Evolutionary conservation across 2,888 invertebrate species (phyloP), one percentile per base, ranked within the genome.

Genomic region (Physocephala rufipes): DNA sequence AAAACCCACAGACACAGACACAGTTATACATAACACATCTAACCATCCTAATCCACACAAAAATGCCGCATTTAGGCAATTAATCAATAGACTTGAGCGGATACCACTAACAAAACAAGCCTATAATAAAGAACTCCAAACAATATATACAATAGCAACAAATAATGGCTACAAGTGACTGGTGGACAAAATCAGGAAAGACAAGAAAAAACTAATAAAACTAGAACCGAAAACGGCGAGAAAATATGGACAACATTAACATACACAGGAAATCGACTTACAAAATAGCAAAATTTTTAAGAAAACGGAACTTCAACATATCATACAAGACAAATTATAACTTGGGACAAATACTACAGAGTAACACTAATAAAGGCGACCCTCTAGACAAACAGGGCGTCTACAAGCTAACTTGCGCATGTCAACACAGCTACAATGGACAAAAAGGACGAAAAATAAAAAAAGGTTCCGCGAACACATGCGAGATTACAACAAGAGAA

Each of bases 321-420:
- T 12, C 47, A 47, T 47, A 15, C 16, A 47, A 47, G 16, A 47
- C 47, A 47, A 47, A 15, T 15, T 15, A 47, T 47, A 47, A n/a
- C n/a, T n/a, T n/a, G n/a, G n/a, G n/a, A n/a, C n/a, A n/a, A n/a
- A n/a, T n/a, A n/a, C n/a, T n/a, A n/a, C n/a, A n/a, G n/a, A n/a
- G n/a, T 16, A 47, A 47, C 1, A 47, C 47, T 15, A 47, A 47
- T 47, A 47, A 47, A 47, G 47, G 16, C 12, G 47, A 47, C 16
- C 47, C 47, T 47, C 47, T 47, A 47, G 16, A 47, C 47, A 47
- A 47, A 16, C 47, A 47, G 47, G 47, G 47, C 47, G 47, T 47
- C 12, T 47, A 47, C 47, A 47, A 47, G 16, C 47, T 47, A 47
- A 47, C 47, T 47, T 47, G 47, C 16, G 16, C 12, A 47, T 47